Evolutionary conservation across 1,140 invertebrate genomes (phyloP), one percentile per base, ranked within the genome.

Genomic region (Trypoxylus dichotomus): DNA sequence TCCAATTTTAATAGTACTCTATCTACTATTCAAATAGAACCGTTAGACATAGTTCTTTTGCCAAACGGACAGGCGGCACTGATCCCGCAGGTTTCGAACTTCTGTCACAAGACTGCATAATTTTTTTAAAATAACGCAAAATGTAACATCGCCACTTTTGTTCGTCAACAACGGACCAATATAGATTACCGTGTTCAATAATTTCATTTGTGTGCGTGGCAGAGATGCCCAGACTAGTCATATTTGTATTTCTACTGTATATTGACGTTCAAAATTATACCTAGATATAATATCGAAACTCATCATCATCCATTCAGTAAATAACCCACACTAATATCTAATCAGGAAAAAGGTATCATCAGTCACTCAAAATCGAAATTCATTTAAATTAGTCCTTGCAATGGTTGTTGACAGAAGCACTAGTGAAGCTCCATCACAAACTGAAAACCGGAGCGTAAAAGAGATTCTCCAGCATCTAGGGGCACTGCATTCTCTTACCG

Each of bases 401-500:
- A 11, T 41, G 72, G 29, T n/a, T 43, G 72, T 74, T 74, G 72
- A 74, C 72, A 74, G 32, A 74, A 74, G n/a, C 41, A 41, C 72
- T 41, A 74, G 29, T 13, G 3, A 21, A 71, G 25, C 37, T 42
- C 19, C 72, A 27, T 43, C 72, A 19, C 72, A 43, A 74, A 37
- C 72, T 41, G 72, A 41, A 32, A 74, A 74, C 72, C 37, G 29
- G 24, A 73, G 71, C 60, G 76, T 77, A 37, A 29, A 25, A 21
- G 24, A 19, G 60, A 68, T 68, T 68, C 60, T 68, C 21, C 68
- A 25, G 68, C 68, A 54, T 74, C 68, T 71, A 43, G 27, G 78
- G 54, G 13, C 73, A 71, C 63, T 78, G 80, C 75, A 79, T 77
- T 79, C 79, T 71, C 75, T 77, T 79, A 77, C 73, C 72, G 75